These are phyloP conservation scores for Apis mellifera DNA, from an alignment of 1,140 invertebrate species.

Conservation along the genomic window DNA sequence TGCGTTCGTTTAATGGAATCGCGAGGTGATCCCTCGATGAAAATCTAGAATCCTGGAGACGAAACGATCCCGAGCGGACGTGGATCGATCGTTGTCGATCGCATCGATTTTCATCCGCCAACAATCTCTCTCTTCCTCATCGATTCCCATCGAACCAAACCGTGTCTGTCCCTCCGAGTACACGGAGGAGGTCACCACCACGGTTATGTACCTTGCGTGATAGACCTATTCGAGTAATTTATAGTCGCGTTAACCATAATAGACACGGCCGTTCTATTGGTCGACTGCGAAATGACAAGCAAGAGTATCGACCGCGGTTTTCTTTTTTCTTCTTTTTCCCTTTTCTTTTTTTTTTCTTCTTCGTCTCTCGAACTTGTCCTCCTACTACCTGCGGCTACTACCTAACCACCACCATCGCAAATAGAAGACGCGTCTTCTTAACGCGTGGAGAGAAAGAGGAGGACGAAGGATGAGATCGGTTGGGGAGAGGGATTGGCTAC, in stretches of 20 bases:
- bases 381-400: not conserved
- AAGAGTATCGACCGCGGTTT: slow-evolving; percentile 34
- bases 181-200: slow-evolving; percentile 29
- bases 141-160: not conserved
- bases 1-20: not conserved
- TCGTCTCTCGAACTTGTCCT: slow-evolving; percentile 5
- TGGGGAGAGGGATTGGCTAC: not conserved
- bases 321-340: not conserved
- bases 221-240: slow-evolving; percentile 68
- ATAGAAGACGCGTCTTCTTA: slow-evolving; percentile 14
- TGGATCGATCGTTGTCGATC: slow-evolving; percentile 9
- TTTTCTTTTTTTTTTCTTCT: not conserved
- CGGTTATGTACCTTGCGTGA: slow-evolving; percentile 34
- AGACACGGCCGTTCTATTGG: slow-evolving; percentile 43
- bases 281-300: slow-evolving; percentile 50
- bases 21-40: not conserved
- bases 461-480: slow-evolving; percentile 1
- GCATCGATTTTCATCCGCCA: not conserved
- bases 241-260: slow-evolving; percentile 57
- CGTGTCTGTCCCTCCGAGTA: not conserved
- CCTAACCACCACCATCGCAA: slow-evolving; percentile 6
- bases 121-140: not conserved
- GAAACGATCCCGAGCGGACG: not conserved
- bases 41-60: slow-evolving; percentile 31
- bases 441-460: not conserved